phyloP scores from a whole-genome alignment of 2,888 invertebrate species.

The Campoletis raptor region DNA sequence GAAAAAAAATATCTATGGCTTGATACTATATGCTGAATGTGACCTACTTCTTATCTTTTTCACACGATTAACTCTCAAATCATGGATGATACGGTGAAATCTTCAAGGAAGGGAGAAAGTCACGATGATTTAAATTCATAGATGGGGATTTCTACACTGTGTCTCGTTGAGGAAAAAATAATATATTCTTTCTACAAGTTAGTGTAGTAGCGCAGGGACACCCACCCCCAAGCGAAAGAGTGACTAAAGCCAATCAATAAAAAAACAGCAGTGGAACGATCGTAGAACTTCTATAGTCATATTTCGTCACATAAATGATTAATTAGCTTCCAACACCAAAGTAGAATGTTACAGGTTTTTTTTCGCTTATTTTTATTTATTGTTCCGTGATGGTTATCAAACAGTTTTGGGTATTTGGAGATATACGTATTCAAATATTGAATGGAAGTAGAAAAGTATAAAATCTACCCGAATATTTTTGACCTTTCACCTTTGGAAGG shows the following conservation, averaged over 20 bases:
- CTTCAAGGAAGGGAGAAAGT: neutral
- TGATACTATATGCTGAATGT: neutral
- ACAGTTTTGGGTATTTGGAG: neutral
- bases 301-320: neutral
- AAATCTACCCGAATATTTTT: neutral
- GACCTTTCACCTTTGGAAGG: neutral
- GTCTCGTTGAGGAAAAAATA: neutral
- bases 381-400: neutral
- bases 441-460: neutral
- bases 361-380: neutral
- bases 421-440: neutral
- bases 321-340: neutral
- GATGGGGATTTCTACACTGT: neutral
- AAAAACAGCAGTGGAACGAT: neutral
- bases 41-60: slow-evolving; percentile 28
- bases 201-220: neutral
- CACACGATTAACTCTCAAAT: slow-evolving; percentile 29
- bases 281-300: neutral
- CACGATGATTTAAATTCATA: neutral
- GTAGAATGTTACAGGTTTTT: neutral
- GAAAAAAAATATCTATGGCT: neutral
- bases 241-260: neutral
- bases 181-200: too few species aligned
- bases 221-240: neutral
- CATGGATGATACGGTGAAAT: neutral